Conservation (phyloP, 92 coral and sea anemone genomes). For the Hydrozoanthus gracilis region DNA sequence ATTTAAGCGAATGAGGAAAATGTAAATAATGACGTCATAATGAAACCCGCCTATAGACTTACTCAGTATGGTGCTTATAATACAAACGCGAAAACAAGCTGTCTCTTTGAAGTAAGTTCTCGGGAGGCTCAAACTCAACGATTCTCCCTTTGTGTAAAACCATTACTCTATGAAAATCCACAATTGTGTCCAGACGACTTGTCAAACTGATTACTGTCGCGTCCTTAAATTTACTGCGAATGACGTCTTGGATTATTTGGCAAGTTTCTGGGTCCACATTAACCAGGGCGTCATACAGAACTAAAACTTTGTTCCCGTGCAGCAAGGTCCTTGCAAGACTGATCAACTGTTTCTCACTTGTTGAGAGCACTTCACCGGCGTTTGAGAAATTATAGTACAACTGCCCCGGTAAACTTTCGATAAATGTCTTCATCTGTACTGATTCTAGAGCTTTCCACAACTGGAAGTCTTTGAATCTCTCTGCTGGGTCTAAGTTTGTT, state of each 20-base stretch:
- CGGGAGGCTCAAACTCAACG: slow-evolving; percentile 52
- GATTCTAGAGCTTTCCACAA: slow-evolving; percentile 59
- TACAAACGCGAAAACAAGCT: slow-evolving; percentile 43
- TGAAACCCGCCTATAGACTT: background rate
- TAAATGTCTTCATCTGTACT: slow-evolving; percentile 49
- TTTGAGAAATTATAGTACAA: slow-evolving; percentile 34
- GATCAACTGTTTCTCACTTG: slow-evolving; percentile 44
- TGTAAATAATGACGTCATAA: too few relatives aligned
- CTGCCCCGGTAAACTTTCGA: slow-evolving; percentile 53
- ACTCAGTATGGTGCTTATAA: slow-evolving; percentile 28
- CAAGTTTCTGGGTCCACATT: slow-evolving; percentile 43
- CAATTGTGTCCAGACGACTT: slow-evolving; percentile 54
- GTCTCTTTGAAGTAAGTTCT: slow-evolving; percentile 50
- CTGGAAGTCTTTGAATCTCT: slow-evolving; percentile 49
- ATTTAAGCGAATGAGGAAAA: too few relatives aligned
- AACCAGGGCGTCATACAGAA: slow-evolving; percentile 55
- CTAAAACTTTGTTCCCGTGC: slow-evolving; percentile 45
- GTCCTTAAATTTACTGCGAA: slow-evolving; percentile 39
- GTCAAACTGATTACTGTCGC: slow-evolving; percentile 55
- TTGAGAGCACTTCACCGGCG: slow-evolving; percentile 26
- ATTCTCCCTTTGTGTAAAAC: slow-evolving; percentile 54
- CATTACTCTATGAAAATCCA: slow-evolving; percentile 58
- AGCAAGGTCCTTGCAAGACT: slow-evolving; percentile 56
- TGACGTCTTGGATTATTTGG: slow-evolving; percentile 47
- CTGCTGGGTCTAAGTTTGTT: slow-evolving; percentile 62